A percentile compares a stretch with the other conserved stretches of the same genome.
Conservation (phyloP, 2,888 invertebrate genomes). For the Pelosia muscerda region DNA sequence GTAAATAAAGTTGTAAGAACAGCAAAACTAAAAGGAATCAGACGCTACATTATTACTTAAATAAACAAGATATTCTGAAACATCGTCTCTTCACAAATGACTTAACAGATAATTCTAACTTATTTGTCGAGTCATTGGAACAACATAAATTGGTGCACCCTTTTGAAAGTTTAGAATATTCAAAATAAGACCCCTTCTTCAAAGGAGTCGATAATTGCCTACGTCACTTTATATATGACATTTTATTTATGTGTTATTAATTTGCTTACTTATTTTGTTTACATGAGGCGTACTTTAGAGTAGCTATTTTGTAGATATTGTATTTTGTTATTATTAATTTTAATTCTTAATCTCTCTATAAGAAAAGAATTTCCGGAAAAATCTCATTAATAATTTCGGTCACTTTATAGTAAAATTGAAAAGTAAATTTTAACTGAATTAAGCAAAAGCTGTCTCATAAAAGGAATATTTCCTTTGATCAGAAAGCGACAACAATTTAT, state of each 20-base stretch:
- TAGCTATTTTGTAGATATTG: no score
- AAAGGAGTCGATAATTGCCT: neutral
- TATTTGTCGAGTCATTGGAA: neutral
- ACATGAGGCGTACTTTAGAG: no score
- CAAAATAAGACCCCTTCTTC: conserved; percentile 1
- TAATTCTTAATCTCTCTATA: no score
- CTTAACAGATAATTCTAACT: neutral
- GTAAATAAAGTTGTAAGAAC: neutral
- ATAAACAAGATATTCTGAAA: neutral
- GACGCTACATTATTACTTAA: neutral
- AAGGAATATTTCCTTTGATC: no score
- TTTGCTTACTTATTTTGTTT: neutral
- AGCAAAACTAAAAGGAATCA: neutral
- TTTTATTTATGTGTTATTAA: neutral
- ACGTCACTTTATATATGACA: neutral
- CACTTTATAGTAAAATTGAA: no score
- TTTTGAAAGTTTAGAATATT: conserved; percentile 4
- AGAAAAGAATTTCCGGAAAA: no score
- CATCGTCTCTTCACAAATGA: neutral
- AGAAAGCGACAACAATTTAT: neutral
- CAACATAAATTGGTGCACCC: conserved; percentile 4
- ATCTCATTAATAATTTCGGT: no score
- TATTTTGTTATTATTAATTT: no score
- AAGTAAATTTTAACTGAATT: no score
- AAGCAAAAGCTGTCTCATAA: no score